Evolutionary conservation across 2,113 vertebrate species (phyloP), one percentile per base, ranked within the genome.

Genomic region (Hypocryptadius cinnamomeus): DNA sequence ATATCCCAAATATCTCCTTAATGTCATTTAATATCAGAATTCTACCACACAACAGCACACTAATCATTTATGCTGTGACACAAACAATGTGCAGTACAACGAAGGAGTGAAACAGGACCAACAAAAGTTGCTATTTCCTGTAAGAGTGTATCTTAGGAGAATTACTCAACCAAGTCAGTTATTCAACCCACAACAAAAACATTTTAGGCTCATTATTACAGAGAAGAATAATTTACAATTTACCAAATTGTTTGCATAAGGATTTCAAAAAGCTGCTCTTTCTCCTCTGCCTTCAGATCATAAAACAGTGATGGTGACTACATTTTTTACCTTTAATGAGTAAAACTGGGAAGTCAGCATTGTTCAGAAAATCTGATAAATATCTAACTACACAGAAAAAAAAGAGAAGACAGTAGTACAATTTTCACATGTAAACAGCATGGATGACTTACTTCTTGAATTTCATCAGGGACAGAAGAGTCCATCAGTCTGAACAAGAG

Each of bases 401-500:
- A 53, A n/a, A 57, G 8, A 35, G 28, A 18, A 23, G 7, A 37
- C 4, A 53, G 27, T 7, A 54, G 30, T 1, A 53, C 15, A 57
- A 25, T 65, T 87, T 61, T 44, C 31, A 44, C 17, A 24, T 3
- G 14, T 33, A 20, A 84, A 45, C 11, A 28, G 45, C 61, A 45
- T 61, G 63, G 24, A 65, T 47, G 33, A 90, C 95, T 96, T 96
- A 99, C 99, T 97, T 99, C 99, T 89, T 99, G 99, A 90, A 99
- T 99, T 98, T 99, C 99, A 96, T 99, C 99, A 39, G 99, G 99
- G 37, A 99, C 99, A 33, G 99, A 99, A 8, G 99, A 99, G 89
- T 99, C 99, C 99, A 99, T 99, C 91, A 99, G 93, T 45, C 99
- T 98, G 82, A 99, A 99, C 13, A 99, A 97, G 31, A 99, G 97